These are phyloP conservation scores for Heliocidaris erythrogramma DNA, from an alignment of 35 echinoderm and acorn worm species.

Conservation along the genomic window DNA sequence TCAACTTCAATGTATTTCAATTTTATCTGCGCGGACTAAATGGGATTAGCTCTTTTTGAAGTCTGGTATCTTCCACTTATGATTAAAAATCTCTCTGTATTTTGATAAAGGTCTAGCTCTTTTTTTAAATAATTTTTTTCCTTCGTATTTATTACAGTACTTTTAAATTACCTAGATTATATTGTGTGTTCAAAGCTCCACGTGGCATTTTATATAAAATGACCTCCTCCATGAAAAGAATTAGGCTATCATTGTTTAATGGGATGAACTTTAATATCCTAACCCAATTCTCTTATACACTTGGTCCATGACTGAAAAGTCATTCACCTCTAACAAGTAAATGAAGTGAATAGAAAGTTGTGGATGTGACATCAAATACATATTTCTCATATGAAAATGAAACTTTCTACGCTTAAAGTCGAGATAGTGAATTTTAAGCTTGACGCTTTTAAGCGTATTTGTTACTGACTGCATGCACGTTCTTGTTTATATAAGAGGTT, in stretches of 20 bases:
- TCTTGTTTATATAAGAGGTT: no score
- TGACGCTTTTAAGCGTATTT: no score
- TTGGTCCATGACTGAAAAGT: background rate
- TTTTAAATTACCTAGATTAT: background rate
- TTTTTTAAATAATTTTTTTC: background rate
- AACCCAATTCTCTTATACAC: background rate
- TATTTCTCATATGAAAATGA: background rate
- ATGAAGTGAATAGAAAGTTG: no score
- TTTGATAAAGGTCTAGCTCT: background rate
- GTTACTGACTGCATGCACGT: no score
- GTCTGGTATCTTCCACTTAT: background rate
- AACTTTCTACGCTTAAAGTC: background rate
- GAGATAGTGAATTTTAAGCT: no score
- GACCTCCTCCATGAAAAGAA: background rate
- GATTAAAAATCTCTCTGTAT: background rate
- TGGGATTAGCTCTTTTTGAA: background rate
- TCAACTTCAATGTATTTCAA: background rate
- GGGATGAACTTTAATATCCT: background rate
- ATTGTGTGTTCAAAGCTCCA: background rate
- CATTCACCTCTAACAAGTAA: background rate
- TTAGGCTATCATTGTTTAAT: background rate
- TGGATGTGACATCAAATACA: background rate
- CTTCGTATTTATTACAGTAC: background rate
- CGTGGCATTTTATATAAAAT: background rate
- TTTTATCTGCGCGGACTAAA: background rate